Evolutionary conservation across 2,113 vertebrate genomes (phyloP).

Genomic region (Dasyornis broadbenti): DNA sequence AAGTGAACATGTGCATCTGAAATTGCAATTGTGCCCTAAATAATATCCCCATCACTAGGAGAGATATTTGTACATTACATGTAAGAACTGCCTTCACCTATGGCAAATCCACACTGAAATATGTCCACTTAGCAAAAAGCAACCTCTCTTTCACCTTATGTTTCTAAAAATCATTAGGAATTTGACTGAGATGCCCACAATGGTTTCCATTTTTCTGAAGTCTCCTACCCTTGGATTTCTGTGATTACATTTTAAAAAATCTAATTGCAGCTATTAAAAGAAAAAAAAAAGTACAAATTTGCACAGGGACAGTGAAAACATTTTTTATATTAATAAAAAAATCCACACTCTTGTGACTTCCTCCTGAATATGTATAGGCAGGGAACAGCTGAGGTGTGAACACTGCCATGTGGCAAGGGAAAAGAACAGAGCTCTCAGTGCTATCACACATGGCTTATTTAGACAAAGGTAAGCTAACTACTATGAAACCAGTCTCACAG

Average conservation of each 20-base stretch:
- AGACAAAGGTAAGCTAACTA: neutral
- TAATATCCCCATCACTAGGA: neutral
- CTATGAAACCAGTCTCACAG: neutral
- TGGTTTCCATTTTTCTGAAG: neutral
- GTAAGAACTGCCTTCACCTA: neutral
- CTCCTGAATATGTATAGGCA: constrained; percentile 25
- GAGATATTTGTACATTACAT: neutral
- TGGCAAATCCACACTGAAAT: neutral
- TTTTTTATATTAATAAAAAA: constrained; percentile 4
- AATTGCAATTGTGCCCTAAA: neutral
- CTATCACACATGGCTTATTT: neutral
- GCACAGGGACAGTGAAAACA: neutral
- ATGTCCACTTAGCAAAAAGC: neutral
- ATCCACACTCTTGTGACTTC: neutral
- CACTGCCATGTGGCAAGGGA: constrained; percentile 22
- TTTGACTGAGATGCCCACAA: neutral
- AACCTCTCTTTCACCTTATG: neutral
- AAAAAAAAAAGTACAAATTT: neutral
- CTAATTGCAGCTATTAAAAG: neutral
- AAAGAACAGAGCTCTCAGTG: neutral
- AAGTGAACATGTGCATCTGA: neutral
- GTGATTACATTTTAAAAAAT: neutral
- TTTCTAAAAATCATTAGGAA: neutral
- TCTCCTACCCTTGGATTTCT: neutral
- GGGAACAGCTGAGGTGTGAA: constrained; percentile 52